Evolutionary conservation across 2,797 vertebrate species (phyloP), one percentile per base, ranked within the genome.

Genomic region (Erpetoichthys calabaricus): DNA sequence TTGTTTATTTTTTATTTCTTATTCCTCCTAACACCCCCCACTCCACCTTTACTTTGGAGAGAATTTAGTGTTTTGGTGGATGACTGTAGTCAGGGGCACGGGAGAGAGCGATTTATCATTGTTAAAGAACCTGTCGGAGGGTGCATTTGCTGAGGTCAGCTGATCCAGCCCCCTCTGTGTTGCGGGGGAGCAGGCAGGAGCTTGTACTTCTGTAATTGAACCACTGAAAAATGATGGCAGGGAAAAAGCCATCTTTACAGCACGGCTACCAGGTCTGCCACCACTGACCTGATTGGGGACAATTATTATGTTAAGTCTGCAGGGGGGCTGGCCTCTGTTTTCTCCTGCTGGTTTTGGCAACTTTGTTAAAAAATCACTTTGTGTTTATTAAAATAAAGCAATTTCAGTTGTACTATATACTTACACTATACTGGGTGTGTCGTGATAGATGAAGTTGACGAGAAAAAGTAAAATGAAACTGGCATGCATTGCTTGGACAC

Each of bases 111-210:
- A 88, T 86, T 86, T 78, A 84, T 88, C 84, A 82, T 85, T 77
- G 83, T 88, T 86, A 88, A 75, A 76, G 73, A 77, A 69, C 69
- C 82, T 86, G 83, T 86, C 81, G 75, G 69, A 70, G 67, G 73
- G 73, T 78, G 73, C 70, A 76, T 79, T 76, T 78, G 80, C 73
- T 66, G 60, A 72, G 80, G 74, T 78, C 77, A 69, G 25, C 71
- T 75, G 68, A 69, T 75, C 73, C 72, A 64, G 62, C 67, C 65
- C 73, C 67, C 59, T 7, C 70, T 52, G 57, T 45, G 10, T 25
- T 44, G 42, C 63, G 70, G 66, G 65, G 65, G 63, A 69, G 63
- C 5, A 59, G 68, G 66, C 45, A 60, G 25, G 64, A 71, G 74
- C 62, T 65, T 25, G 54, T 65, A 64, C 74, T 72, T 73, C 67